A percentile compares a stretch with the other conserved stretches of the same genome.
Evolutionary conservation across 1,140 invertebrate genomes (phyloP).

Genomic region (Lethrus apterus): DNA sequence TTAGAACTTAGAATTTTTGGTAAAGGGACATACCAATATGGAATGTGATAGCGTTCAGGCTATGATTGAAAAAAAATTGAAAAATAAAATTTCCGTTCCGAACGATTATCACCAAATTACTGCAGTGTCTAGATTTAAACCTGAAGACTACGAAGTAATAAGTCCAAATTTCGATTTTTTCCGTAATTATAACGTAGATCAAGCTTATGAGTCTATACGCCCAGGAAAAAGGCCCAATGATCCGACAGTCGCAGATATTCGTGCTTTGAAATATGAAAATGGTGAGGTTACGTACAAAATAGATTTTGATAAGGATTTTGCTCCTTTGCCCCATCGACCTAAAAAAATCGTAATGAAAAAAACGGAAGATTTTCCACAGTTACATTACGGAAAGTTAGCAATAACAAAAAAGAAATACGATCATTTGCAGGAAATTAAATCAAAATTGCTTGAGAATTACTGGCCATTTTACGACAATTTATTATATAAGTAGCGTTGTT

Average conservation of each 20-base stretch:
- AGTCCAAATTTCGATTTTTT: too few relatives aligned
- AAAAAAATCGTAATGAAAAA: too few relatives aligned
- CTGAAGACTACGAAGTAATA: too few relatives aligned
- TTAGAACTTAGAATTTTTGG: slow-evolving; percentile 14
- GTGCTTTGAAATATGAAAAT: too few relatives aligned
- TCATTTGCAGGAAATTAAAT: slow-evolving; percentile 2
- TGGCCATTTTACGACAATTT: neutral
- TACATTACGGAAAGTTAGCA: neutral
- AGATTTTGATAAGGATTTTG: neutral
- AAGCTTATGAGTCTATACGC: too few relatives aligned
- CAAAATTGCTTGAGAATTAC: neutral
- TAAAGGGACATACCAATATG: too few relatives aligned
- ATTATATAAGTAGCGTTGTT: too few relatives aligned
- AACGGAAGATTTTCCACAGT: neutral
- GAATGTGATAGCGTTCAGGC: too few relatives aligned
- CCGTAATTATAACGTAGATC: too few relatives aligned
- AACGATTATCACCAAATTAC: too few relatives aligned
- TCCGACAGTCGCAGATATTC: neutral
- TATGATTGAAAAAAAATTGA: slow-evolving; percentile 26
- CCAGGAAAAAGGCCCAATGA: too few relatives aligned
- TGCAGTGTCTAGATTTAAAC: slow-evolving; percentile 15
- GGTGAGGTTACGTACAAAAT: neutral
- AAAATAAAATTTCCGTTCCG: slow-evolving; percentile 19
- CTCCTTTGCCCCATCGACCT: neutral
- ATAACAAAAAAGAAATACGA: neutral